Conservation (phyloP, 2,797 vertebrate genomes). For the Selene dorsalis region DNA sequence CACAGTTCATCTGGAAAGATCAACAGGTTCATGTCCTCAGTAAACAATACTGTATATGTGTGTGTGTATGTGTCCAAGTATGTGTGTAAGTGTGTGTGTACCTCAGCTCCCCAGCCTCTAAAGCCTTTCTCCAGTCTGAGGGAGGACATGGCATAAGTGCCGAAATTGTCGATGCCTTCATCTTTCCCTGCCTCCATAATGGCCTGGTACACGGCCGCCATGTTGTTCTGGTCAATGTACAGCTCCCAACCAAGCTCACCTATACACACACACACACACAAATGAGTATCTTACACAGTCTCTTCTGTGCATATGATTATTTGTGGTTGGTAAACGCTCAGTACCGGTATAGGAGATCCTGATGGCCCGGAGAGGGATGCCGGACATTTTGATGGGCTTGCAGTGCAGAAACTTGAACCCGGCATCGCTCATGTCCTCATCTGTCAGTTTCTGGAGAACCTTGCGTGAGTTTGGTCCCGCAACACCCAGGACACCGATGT, state of each 20-base stretch:
- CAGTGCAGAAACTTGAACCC: conserved; percentile 94
- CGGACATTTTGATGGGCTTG: conserved; percentile 86
- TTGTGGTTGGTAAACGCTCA: background rate
- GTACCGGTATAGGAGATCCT: conserved; percentile 98
- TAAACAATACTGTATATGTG: background rate
- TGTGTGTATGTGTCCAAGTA: background rate
- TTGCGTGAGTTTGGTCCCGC: conserved; percentile 90
- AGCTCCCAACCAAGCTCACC: conserved; percentile 99
- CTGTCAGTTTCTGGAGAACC: conserved; percentile 94
- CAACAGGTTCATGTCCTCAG: background rate
- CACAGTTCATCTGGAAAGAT: conserved; percentile 93
- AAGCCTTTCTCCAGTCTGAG: conserved; percentile 97
- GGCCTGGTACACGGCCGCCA: conserved; percentile 85
- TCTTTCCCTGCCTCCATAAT: conserved; percentile 93
- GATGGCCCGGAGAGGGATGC: conserved; percentile 87
- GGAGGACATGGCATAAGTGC: conserved; percentile 92
- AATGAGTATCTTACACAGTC: background rate
- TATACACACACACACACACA: conserved; percentile 74
- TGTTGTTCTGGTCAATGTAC: conserved; percentile 89
- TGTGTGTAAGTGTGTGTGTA: conserved; percentile 60
- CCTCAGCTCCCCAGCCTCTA: conserved; percentile 97
- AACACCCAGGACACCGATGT: conserved; percentile 91
- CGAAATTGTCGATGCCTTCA: conserved; percentile 93
- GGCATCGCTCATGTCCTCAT: conserved; percentile 88
- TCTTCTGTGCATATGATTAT: too few relatives aligned